Base-by-base conservation (phyloP, 2,113 vertebrate species). In the Chinchilla lanigera region DNA sequence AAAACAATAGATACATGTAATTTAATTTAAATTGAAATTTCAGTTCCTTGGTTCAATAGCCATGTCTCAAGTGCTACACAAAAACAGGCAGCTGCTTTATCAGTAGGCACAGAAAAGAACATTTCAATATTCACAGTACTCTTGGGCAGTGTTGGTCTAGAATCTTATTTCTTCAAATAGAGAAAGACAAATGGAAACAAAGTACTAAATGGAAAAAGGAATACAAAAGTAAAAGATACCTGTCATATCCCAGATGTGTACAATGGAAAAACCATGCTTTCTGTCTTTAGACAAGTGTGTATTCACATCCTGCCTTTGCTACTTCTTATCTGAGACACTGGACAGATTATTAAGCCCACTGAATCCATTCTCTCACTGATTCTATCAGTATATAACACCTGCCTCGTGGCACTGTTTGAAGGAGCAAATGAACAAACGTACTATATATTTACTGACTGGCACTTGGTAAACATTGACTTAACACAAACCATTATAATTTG, bases 21-120 rank as follows among this genome's bases (percentile, higher is more conserved):
- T 56, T 61, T 69, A 78, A 77, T 60, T 89, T n/a, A 77, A 78
- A 89, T 16, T 90, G 38, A 94, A 90, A 77, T 56, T 92, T 90
- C 80, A 87, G 44, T 67, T 89, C 19, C 19, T 89, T 41, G 3
- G 24, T 84, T 69, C 12, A 73, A 61, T 44, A 92, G 19, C 13
- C 52, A 77, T 63, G 35, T 78, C 90, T 90, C 63, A 85, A 92
- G 35, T 80, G 56, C 73, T 94, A 44, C 95, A 89, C 11, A 92
- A 35, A 91, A n/a, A 90, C 4, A 30, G 0, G 2, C 30, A 2
- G 80, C 17, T n/a, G 26, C 19, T 28, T 33, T 65, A 58, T 0
- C 67, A 2, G 28, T 69, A 22, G 11, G 3, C 12, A 44, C 1
- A 87, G 33, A 92, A 89, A 67, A 75, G 33, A 93, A 61, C 17